These are phyloP conservation scores for Suillia variegata DNA, from an alignment of 2,888 invertebrate species.

Conservation along the genomic window DNA sequence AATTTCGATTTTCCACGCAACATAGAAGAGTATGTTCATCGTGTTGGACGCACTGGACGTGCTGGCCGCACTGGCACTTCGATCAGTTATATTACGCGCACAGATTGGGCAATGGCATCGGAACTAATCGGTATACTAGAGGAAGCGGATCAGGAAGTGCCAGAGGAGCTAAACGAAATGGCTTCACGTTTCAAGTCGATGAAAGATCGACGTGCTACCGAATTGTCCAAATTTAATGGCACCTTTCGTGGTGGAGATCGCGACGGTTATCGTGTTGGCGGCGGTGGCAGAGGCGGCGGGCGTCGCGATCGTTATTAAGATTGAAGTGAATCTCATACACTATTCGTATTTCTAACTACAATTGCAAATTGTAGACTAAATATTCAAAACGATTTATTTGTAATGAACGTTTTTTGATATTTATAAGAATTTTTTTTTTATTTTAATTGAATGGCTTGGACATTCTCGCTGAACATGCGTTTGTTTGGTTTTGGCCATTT, in stretches of 20 bases:
- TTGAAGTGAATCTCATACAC: background rate
- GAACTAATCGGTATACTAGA: constrained; percentile 84
- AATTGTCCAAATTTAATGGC: constrained; percentile 46
- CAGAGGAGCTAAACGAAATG: constrained; percentile 77
- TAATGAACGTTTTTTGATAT: no score
- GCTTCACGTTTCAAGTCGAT: constrained; percentile 73
- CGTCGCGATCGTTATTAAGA: constrained; percentile 37
- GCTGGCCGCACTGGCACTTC: constrained; percentile 86
- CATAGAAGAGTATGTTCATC: constrained; percentile 90
- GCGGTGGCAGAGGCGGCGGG: constrained; percentile 29
- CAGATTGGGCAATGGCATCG: constrained; percentile 82
- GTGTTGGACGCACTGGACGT: constrained; percentile 94
- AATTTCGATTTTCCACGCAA: constrained; percentile 94
- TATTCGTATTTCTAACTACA: no score
- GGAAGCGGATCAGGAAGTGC: constrained; percentile 85
- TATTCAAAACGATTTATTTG: no score
- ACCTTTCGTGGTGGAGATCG: constrained; percentile 28
- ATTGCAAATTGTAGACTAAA: no score
- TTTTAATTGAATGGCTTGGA: no score
- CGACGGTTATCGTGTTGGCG: constrained; percentile 20
- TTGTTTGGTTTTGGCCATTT: no score
- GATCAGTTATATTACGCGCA: constrained; percentile 78
- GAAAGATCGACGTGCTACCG: constrained; percentile 68
- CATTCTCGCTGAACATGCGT: no score
- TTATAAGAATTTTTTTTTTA: no score